A percentile compares a stretch with the other conserved stretches of the same genome.
Evolutionary conservation across 2,113 vertebrate genomes (phyloP).

Genomic region (Ramphastos sulfuratus): DNA sequence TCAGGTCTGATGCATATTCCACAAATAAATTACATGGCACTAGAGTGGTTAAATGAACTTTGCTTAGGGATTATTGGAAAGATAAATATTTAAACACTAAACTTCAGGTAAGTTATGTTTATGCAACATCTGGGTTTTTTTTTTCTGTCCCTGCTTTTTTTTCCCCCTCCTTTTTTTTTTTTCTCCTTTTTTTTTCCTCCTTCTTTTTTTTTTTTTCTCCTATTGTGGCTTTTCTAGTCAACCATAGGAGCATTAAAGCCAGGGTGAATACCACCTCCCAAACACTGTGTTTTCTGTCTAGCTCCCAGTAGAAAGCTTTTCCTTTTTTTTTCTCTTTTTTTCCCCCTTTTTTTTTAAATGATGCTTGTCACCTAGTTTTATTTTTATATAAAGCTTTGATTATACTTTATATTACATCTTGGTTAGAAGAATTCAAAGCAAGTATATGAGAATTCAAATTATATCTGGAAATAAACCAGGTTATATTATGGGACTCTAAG

Average conservation of each 20-base stretch:
- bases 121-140: background rate
- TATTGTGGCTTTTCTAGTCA: slow-evolving; percentile 39
- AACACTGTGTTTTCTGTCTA: background rate
- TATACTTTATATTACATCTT: background rate
- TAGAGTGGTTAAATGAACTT: slow-evolving; percentile 58
- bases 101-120: slow-evolving; percentile 59
- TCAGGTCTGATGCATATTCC: slow-evolving; percentile 44
- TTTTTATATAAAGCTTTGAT: background rate
- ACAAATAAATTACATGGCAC: slow-evolving; percentile 49
- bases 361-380: background rate
- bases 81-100: slow-evolving; percentile 66
- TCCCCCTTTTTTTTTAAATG: background rate
- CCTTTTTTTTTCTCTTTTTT: no score
- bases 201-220: background rate
- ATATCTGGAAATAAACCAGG: background rate
- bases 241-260: background rate
- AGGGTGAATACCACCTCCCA: background rate
- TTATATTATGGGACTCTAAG: background rate
- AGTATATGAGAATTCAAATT: background rate
- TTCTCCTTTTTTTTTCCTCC: background rate
- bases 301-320: background rate
- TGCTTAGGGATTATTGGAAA: slow-evolving; percentile 62
- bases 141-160: background rate
- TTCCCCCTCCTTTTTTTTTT: background rate
- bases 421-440: background rate